phyloP scores from a whole-genome alignment of 2,113 vertebrate genomes.

The Semicossyphus pulcher region DNA sequence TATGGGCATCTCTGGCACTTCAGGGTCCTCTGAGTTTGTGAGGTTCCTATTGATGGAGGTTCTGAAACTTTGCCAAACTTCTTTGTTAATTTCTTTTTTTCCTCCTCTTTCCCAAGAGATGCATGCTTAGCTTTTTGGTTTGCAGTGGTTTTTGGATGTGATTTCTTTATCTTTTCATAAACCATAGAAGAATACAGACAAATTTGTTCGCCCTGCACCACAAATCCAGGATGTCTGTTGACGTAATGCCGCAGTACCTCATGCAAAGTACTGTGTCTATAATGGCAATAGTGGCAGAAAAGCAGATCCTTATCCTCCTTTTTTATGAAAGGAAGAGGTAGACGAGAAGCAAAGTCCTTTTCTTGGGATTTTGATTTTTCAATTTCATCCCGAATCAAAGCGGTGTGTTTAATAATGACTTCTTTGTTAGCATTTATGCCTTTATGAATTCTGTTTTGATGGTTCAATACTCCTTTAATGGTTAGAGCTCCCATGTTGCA shows the following conservation, averaged over 20 bases:
- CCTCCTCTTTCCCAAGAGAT: neutral
- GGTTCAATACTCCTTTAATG: constrained; percentile 43
- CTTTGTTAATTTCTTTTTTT: constrained; percentile 78
- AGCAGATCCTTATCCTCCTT: neutral
- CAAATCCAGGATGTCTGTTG: constrained; percentile 23
- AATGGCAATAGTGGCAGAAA: constrained; percentile 77
- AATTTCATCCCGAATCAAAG: constrained; percentile 32
- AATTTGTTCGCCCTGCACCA: neutral
- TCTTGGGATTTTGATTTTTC: constrained; percentile 22
- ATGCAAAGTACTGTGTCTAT: neutral
- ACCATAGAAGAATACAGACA: constrained; percentile 31
- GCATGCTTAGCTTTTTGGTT: neutral
- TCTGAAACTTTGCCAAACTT: constrained; percentile 31
- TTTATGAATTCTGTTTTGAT: constrained; percentile 56
- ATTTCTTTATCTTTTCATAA: neutral
- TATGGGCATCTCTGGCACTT: constrained; percentile 87
- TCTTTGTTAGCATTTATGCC: neutral
- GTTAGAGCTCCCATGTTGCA: constrained; percentile 70
- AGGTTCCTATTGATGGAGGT: constrained; percentile 65
- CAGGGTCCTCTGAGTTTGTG: constrained; percentile 79
- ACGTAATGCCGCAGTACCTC: constrained; percentile 40
- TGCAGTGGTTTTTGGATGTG: neutral
- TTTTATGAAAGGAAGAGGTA: constrained; percentile 64
- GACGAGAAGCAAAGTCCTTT: neutral
- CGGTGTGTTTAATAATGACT: constrained; percentile 40